Evolutionary conservation across 2,797 vertebrate species (phyloP), one percentile per base, ranked within the genome.

Genomic region (Pachyuromys duprasi): DNA sequence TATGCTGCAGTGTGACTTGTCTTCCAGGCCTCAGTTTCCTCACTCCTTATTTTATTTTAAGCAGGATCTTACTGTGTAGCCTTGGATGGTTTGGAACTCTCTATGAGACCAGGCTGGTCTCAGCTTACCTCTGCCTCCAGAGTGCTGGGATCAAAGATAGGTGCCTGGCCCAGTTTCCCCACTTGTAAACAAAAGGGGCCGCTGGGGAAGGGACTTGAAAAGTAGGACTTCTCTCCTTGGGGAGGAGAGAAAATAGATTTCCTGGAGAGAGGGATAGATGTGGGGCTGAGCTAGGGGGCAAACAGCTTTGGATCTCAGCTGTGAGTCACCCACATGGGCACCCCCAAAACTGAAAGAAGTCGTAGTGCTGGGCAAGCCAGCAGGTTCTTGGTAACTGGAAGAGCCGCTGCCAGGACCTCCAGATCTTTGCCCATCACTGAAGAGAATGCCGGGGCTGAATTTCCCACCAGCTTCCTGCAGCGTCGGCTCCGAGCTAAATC

Each of bases 171-270:
- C 42, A 67, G 42, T 49, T 49, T 67, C 42, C 28, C n/a, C 15
- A 42, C 24, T 31, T 76, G 62, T 74, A 70, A 91, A 90, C 81
- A 74, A 49, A 49, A 49, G 49, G 9, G 63, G 88, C 33, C 9
- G 0, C 26, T 8, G 31, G 45, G 7, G 42, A 1, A n/a, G 31
- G 45, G 79, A 6, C 65, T 53, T 20, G 0, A 88, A 78, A 82
- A 28, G 26, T 15, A 55, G 45, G 33, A 69, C 75, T 83, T 57
- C n/a, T 39, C n/a, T n/a, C n/a, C n/a, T n/a, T n/a, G n/a, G 14
- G 22, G 31, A 93, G 15, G 82, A 91, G 13, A 69, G 76, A 76
- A 90, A 91, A 20, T 12, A 76, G 86, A 72, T 69, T 93, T 69
- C 65, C 55, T 13, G 42, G 72, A 88, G 57, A 60, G 11, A 86